These are phyloP conservation scores for Pipistrellus pipistrellus DNA, from an alignment of 2,797 vertebrate genomes.

Conservation along the genomic window DNA sequence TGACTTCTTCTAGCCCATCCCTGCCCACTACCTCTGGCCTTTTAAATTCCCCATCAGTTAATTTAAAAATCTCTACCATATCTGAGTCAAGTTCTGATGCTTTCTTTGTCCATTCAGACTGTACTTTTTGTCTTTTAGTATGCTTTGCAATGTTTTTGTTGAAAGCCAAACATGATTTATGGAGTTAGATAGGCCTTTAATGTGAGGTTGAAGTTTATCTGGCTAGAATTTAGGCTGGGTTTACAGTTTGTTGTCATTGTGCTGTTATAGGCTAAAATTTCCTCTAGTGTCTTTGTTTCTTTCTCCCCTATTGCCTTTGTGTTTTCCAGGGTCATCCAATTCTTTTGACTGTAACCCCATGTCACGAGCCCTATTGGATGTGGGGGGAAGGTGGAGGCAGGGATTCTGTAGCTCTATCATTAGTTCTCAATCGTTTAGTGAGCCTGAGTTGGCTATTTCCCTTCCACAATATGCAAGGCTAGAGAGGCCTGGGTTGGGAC, in stretches of 20 bases:
- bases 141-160: slow-evolving; percentile 23
- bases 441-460: neutral
- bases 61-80: slow-evolving; percentile 19
- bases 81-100: neutral
- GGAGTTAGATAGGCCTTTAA: neutral
- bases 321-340: neutral
- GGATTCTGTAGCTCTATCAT: neutral
- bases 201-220: slow-evolving; percentile 23
- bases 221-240: neutral
- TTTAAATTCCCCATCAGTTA: neutral
- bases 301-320: neutral
- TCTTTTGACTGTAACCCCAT: neutral
- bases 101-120: neutral
- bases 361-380: neutral
- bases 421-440: neutral
- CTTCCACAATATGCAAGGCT: neutral
- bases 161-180: neutral
- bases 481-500: neutral
- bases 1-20: too few relatives aligned
- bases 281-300: neutral
- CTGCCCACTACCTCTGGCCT: neutral
- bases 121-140: slow-evolving; percentile 28
- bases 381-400: neutral
- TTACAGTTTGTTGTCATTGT: slow-evolving; percentile 15
- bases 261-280: neutral